These are phyloP conservation scores for Meloidogyne floridensis DNA, from an alignment of 1,140 invertebrate species.

Conservation along the genomic window DNA sequence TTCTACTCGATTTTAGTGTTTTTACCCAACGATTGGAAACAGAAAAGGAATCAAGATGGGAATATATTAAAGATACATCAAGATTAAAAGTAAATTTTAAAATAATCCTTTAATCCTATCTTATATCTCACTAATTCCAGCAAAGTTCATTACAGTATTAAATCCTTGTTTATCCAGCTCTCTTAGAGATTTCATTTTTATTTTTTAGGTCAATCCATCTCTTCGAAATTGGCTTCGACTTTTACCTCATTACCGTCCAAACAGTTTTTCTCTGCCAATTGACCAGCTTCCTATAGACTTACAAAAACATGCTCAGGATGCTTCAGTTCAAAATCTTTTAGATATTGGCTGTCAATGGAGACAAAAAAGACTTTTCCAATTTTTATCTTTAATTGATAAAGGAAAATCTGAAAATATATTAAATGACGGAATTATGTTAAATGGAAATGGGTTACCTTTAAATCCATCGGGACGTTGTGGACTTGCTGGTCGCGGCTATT, in stretches of 20 bases:
- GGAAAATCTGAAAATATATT: constrained; percentile 2
- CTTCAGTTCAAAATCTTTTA: constrained; percentile 31
- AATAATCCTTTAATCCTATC: not conserved
- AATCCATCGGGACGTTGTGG: constrained; percentile 49
- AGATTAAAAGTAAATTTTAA: not conserved
- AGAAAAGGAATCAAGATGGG: not conserved
- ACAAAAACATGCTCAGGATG: constrained; percentile 38
- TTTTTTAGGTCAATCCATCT: constrained; percentile 1
- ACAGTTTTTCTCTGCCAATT: constrained; percentile 34
- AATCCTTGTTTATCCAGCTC: not conserved
- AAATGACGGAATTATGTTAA: not conserved
- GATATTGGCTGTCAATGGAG: constrained; percentile 42
- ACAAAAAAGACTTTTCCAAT: constrained; percentile 34
- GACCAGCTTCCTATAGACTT: constrained; percentile 37
- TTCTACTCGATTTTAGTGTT: constrained; percentile 17
- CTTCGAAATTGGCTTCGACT: constrained; percentile 23
- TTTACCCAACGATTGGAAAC: constrained; percentile 11
- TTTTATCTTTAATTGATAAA: constrained; percentile 24
- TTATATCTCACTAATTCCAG: no score
- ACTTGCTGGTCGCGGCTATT: constrained; percentile 43
- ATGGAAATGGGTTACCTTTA: constrained; percentile 41
- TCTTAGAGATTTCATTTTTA: constrained; percentile 4
- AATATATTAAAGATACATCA: not conserved
- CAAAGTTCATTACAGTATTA: no score
- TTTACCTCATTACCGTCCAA: constrained; percentile 38